A percentile compares a stretch with the other conserved stretches of the same genome.
These are phyloP conservation scores for Spheniscus humboldti DNA, from an alignment of 2,797 vertebrate genomes.

Conservation along the genomic window DNA sequence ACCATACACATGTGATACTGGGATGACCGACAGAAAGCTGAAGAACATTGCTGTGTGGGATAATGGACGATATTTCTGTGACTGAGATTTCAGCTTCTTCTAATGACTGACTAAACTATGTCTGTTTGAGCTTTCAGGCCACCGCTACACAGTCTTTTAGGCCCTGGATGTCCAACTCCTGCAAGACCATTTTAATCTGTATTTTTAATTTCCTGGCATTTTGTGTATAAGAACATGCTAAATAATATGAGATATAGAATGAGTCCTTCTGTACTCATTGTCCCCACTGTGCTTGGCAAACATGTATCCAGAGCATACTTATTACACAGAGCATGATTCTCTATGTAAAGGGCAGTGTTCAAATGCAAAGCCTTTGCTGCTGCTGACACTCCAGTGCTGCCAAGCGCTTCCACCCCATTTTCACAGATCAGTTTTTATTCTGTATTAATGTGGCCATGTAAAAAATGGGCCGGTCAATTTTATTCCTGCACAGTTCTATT, in stretches of 20 bases:
- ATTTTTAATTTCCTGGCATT: not conserved
- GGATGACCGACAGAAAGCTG: not conserved
- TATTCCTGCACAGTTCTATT: not conserved
- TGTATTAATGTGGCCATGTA: not conserved
- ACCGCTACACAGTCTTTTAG: not conserved
- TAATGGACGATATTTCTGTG: not conserved
- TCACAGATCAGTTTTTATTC: not conserved
- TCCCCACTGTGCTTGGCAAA: not conserved
- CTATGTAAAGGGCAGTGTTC: not conserved
- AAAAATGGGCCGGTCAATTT: not conserved
- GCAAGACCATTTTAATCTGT: not conserved
- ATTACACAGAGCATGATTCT: not conserved
- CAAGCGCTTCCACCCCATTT: fast-evolving
- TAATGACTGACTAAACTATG: not conserved
- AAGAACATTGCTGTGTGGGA: not conserved
- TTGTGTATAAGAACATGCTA: not conserved
- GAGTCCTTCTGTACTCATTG: not conserved
- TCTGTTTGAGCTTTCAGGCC: not conserved
- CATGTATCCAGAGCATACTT: not conserved
- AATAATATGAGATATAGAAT: not conserved
- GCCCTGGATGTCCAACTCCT: not conserved
- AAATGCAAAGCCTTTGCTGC: not conserved
- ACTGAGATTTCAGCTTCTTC: not conserved
- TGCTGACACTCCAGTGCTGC: not conserved
- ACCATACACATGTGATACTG: fast-evolving